Percentiles rank a stretch among this genome's conserved stretches.
phyloP scores from a whole-genome alignment of 64 coral and sea anemone species.

The Pocillopora verrucosa region DNA sequence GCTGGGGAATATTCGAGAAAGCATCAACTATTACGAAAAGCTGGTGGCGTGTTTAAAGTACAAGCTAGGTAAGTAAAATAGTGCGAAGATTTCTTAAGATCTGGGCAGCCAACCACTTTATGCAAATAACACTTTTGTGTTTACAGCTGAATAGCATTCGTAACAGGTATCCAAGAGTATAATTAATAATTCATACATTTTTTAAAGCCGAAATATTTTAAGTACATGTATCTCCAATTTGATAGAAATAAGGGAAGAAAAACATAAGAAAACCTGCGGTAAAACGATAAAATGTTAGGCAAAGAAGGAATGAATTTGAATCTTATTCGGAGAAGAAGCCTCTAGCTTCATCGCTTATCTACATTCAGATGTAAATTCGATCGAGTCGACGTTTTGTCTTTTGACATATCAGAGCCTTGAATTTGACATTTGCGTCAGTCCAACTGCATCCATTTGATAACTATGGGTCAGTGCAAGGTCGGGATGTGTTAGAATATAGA shows the following conservation, averaged over 20 bases:
- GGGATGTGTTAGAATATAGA: no score
- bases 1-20: slow-evolving; percentile 82
- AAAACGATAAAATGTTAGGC: background rate
- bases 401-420: no score
- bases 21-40: slow-evolving; percentile 85
- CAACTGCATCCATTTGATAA: no score
- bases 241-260: background rate
- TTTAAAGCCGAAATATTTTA: background rate
- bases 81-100: background rate
- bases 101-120: background rate
- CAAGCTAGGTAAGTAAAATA: slow-evolving; percentile 77
- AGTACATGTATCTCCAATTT: background rate
- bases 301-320: background rate
- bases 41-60: slow-evolving; percentile 87
- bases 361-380: background rate
- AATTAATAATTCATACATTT: slow-evolving; percentile 27
- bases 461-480: no score
- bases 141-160: background rate
- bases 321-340: no score
- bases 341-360: background rate
- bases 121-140: slow-evolving; percentile 6
- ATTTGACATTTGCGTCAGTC: no score
- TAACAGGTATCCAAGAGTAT: background rate
- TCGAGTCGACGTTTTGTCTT: no score
- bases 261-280: background rate